These are phyloP conservation scores for Ophiodon elongatus DNA, from an alignment of 2,113 vertebrate species.

Conservation along the genomic window DNA sequence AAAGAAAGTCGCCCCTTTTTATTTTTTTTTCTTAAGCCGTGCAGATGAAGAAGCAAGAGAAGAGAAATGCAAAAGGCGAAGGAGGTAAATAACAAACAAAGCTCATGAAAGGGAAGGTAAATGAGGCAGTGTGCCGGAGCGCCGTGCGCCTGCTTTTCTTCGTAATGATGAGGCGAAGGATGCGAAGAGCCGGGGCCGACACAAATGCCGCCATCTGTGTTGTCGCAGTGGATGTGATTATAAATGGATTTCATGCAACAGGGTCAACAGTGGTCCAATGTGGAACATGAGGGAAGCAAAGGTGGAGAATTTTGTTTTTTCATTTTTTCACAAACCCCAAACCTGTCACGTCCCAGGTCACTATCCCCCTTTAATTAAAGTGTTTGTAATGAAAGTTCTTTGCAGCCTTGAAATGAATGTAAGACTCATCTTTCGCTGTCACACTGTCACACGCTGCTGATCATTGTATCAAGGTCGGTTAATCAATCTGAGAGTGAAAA, in stretches of 20 bases:
- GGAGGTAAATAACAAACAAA: constrained; percentile 59
- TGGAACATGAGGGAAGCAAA: constrained; percentile 12
- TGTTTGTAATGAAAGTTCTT: constrained; percentile 15
- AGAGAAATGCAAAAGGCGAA: constrained; percentile 36
- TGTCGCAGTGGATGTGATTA: constrained; percentile 54
- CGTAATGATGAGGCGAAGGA: constrained; percentile 46
- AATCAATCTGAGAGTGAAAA: constrained; percentile 61
- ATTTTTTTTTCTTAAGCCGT: background rate
- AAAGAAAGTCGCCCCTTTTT: constrained; percentile 57
- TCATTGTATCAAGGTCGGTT: constrained; percentile 61
- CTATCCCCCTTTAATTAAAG: constrained; percentile 13
- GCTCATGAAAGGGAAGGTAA: constrained; percentile 70
- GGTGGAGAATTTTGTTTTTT: background rate
- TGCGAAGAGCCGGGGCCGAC: constrained; percentile 46
- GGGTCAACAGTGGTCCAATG: constrained; percentile 43
- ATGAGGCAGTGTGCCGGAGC: constrained; percentile 35
- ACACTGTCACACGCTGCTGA: constrained; percentile 35
- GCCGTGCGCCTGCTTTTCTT: constrained; percentile 41
- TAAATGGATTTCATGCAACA: constrained; percentile 53
- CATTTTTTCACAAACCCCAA: background rate
- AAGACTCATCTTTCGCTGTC: constrained; percentile 39
- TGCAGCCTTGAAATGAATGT: constrained; percentile 27
- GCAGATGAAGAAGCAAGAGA: constrained; percentile 35
- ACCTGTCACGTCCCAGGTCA: background rate
- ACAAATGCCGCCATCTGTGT: constrained; percentile 55